These are phyloP conservation scores for Corella eumyota DNA, from an alignment of 23 tunicate genomes.

Conservation along the genomic window DNA sequence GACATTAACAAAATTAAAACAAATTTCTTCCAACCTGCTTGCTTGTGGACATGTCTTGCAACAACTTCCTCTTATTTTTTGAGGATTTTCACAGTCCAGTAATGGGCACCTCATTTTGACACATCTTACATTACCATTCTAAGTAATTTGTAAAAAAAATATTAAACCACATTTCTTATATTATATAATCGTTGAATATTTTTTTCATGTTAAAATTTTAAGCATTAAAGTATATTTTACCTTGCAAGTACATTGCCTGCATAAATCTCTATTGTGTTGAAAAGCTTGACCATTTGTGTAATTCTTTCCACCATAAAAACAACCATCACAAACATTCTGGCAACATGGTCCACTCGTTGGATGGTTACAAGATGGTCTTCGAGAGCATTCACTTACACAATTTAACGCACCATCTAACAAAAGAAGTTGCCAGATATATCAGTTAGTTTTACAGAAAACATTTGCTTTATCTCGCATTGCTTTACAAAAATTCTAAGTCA, in stretches of 20 bases:
- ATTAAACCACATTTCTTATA: too few species aligned
- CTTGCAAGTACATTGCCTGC: slow-evolving; percentile 55
- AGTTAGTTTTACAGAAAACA: too few species aligned
- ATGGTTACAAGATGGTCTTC: slow-evolving; percentile 27
- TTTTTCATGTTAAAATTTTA: too few species aligned
- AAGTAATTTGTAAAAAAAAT: too few species aligned
- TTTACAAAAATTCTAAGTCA: neutral
- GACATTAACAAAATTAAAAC: neutral
- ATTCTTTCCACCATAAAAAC: slow-evolving; percentile 30
- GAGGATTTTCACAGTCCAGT: slow-evolving; percentile 37
- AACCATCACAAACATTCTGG: slow-evolving; percentile 58
- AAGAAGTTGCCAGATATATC: neutral
- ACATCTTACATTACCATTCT: slow-evolving; percentile 78
- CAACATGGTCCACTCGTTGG: slow-evolving; percentile 60
- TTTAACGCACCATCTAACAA: slow-evolving; percentile 27
- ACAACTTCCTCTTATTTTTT: slow-evolving; percentile 15
- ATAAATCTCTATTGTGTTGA: slow-evolving; percentile 18
- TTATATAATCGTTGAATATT: too few species aligned
- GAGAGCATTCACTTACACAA: slow-evolving; percentile 23
- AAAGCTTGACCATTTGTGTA: slow-evolving; percentile 47
- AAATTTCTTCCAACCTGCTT: too few species aligned
- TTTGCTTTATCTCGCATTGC: neutral
- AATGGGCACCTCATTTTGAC: slow-evolving; percentile 19
- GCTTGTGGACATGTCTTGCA: slow-evolving; percentile 49
- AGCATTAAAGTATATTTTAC: too few species aligned